Evolutionary conservation across 2,797 vertebrate genomes (phyloP).

Genomic region (Aldrovandia affinis): DNA sequence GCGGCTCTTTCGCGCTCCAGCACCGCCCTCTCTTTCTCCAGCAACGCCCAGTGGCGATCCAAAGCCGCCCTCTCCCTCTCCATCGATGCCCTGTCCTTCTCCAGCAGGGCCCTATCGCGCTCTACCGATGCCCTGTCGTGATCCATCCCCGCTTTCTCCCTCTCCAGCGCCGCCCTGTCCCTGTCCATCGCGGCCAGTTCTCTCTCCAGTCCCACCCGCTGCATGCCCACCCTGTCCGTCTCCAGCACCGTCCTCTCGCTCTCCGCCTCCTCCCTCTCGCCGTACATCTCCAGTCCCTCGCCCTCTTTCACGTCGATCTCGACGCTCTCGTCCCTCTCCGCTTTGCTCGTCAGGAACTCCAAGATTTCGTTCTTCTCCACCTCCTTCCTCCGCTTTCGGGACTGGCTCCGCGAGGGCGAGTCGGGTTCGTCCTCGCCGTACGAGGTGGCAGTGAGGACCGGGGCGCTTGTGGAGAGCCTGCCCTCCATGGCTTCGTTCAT

Average conservation of each 20-base stretch:
- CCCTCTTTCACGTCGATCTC: conserved; percentile 20
- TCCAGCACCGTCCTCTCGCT: conserved; percentile 61
- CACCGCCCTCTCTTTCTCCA: background rate
- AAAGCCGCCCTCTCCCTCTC: conserved; percentile 52
- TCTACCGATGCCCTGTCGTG: conserved; percentile 62
- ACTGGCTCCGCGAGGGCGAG: conserved; percentile 46
- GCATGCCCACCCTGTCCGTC: conserved; percentile 65
- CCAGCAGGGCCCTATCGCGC: conserved; percentile 60
- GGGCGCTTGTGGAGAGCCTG: conserved; percentile 53
- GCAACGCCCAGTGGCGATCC: background rate
- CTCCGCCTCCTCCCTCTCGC: conserved; percentile 59
- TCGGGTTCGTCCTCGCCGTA: conserved; percentile 44
- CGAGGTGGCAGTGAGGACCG: conserved; percentile 46
- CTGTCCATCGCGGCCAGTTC: background rate
- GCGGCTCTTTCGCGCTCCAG: background rate
- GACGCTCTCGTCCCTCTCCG: conserved; percentile 40
- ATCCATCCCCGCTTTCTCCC: background rate
- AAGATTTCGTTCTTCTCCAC: conserved; percentile 41
- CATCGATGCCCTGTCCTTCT: conserved; percentile 48
- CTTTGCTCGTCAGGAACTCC: conserved; percentile 45
- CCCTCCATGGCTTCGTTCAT: conserved; percentile 70
- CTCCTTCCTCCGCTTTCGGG: conserved; percentile 50
- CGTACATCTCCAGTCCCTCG: conserved; percentile 47
- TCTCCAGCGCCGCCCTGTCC: conserved; percentile 11
- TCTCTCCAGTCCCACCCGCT: conserved; percentile 59